phyloP scores from a whole-genome alignment of 2,113 vertebrate genomes.

The Polypterus senegalus region DNA sequence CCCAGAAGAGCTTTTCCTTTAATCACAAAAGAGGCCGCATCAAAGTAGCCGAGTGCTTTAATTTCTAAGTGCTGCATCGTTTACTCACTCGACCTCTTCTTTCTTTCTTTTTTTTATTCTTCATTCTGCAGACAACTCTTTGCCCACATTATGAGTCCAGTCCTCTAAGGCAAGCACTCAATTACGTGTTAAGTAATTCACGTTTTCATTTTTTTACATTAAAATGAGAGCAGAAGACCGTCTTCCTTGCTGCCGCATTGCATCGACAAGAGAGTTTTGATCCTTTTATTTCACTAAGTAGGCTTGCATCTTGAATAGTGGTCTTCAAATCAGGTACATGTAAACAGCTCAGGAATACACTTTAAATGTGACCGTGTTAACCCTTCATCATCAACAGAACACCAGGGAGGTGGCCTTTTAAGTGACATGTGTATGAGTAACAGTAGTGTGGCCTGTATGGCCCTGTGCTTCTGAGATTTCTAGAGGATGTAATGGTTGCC shows the following conservation, averaged over 20 bases:
- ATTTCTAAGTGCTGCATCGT: not conserved
- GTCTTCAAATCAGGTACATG: too few relatives aligned
- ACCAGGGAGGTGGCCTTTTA: too few relatives aligned
- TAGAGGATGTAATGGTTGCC: too few relatives aligned
- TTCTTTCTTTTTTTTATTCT: not conserved
- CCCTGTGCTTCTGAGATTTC: too few relatives aligned
- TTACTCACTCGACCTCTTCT: not conserved
- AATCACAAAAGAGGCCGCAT: not conserved
- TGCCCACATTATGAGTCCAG: constrained; percentile 15
- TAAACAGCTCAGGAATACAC: too few relatives aligned
- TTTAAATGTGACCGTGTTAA: too few relatives aligned
- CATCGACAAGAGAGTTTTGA: constrained; percentile 14
- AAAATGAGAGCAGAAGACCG: constrained; percentile 15
- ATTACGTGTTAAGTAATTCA: constrained; percentile 35
- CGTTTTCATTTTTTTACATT: constrained; percentile 15
- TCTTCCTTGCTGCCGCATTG: constrained; percentile 12
- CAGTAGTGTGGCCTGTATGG: too few relatives aligned
- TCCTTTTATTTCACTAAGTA: not conserved
- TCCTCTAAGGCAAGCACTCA: constrained; percentile 31
- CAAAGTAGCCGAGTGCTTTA: not conserved
- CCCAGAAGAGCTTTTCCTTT: not conserved
- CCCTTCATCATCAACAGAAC: too few relatives aligned
- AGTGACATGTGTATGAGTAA: too few relatives aligned
- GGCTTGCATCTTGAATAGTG: too few relatives aligned
- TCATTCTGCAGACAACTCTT: not conserved